Base-by-base conservation (phyloP, 2,113 vertebrate species). In the Nannospalax galili region DNA sequence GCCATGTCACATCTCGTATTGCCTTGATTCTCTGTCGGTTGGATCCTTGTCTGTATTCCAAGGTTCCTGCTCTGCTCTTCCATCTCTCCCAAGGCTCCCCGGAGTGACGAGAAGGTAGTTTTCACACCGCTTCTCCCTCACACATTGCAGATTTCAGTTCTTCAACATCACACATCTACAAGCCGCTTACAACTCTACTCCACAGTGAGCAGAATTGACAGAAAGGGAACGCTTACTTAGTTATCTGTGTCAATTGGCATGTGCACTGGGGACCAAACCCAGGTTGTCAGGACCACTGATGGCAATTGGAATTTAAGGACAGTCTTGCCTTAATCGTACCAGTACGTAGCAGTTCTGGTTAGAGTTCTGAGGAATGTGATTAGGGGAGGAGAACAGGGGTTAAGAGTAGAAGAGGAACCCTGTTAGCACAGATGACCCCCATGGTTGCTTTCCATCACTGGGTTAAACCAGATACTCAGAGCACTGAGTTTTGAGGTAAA, bases 191-290 rank as follows among this genome's bases (percentile, higher is more conserved):
- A 67, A 11, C 35, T 60, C 35, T 15, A 1, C 42, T 35, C 30
- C 3, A 1, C 12, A 42, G 40, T 0, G 1, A 67, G 14, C 4
- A 52, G 11, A 35, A 73, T 17, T 9, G 60, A 72, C 8, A 35
- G 65, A 32, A 48, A 60, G 73, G 15, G 1, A 30, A 73, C 56
- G 1, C 0, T 75, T 11, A 26, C 15, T 28, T 28, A 4, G 6
- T 30, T 16, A 32, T 15, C 11, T 3, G 80, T 45, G 72, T 52
- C 56, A 26, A 3, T 5, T 32, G 72, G 24, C 15, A 1, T 74
- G 40, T 37, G 56, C 4, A 1, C 20, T 24, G 0, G 10, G 35
- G 58, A 30, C 4, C 1, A 42, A 75, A 32, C 4, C 5, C 24
- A 24, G 2, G 10, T 26, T 4, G 26, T 9, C 11, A 48, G 26